A percentile compares a stretch with the other conserved stretches of the same genome.
Evolutionary conservation across 2,888 invertebrate species (phyloP).

Genomic region (Drosophila rubida): DNA sequence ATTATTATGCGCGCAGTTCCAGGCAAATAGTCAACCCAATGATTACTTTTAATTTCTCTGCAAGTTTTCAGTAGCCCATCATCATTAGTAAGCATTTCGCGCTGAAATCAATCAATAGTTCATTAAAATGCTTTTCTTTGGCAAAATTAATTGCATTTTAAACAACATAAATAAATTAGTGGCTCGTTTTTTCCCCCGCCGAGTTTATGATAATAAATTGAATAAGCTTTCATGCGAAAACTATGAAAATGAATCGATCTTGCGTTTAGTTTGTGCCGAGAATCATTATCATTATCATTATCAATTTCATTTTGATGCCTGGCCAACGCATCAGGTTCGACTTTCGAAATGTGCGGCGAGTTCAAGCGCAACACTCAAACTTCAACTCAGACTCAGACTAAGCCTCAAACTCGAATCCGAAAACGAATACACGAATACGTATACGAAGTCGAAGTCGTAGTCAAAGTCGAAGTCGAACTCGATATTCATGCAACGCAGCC

Average conservation of each 20-base stretch:
- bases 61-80: constrained; percentile 20
- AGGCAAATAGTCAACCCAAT: constrained; percentile 7
- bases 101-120: constrained; percentile 46
- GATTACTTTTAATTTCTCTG: constrained; percentile 17
- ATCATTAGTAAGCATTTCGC: constrained; percentile 30
- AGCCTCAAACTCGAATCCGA: not conserved
- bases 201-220: constrained; percentile 4
- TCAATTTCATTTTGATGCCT: constrained; percentile 28
- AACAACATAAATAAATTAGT: constrained; percentile 37
- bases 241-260: constrained; percentile 22
- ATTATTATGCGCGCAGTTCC: not conserved
- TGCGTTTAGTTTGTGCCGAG: constrained; percentile 23
- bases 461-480: constrained; percentile 20
- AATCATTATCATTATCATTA: constrained; percentile 49
- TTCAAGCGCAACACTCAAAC: constrained; percentile 62
- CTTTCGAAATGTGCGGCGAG: constrained; percentile 69
- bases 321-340: constrained; percentile 30
- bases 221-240: constrained; percentile 24
- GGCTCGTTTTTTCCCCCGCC: not conserved
- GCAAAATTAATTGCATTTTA: constrained; percentile 44
- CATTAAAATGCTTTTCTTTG: constrained; percentile 31
- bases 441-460: too few species aligned
- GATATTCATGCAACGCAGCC: constrained; percentile 63
- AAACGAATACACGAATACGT: not conserved
- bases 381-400: not conserved